These are phyloP conservation scores for Semotilus atromaculatus DNA, from an alignment of 2,797 vertebrate genomes.

Conservation along the genomic window DNA sequence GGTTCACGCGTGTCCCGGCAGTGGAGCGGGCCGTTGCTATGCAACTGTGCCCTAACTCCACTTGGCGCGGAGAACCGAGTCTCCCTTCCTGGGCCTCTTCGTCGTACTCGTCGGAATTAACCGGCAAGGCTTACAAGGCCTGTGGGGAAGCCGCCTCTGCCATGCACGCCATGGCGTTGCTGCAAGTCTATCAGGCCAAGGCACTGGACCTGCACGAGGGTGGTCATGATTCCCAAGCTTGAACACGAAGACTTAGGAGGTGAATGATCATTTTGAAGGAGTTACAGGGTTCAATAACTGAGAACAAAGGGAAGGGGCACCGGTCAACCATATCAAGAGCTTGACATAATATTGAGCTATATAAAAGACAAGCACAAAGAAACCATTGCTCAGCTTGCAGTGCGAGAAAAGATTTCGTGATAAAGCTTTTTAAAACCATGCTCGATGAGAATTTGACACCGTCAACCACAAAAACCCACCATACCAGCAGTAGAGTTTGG, in stretches of 20 bases:
- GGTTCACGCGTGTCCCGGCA: no score
- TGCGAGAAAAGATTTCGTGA: background rate
- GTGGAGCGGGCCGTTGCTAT: no score
- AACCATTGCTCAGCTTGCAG: conserved; percentile 3
- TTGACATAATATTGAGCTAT: conserved; percentile 1
- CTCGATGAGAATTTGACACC: background rate
- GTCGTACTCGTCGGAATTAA: no score
- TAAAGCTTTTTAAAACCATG: background rate
- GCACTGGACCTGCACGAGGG: no score
- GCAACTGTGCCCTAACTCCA: no score
- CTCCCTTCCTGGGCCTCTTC: no score
- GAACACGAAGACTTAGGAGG: conserved; percentile 5
- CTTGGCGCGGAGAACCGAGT: no score
- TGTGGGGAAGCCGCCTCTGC: no score
- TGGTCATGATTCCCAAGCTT: no score
- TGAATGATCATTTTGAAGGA: conserved; percentile 15
- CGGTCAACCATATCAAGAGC: conserved; percentile 5
- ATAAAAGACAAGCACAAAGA: conserved; percentile 5
- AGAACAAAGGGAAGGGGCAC: background rate
- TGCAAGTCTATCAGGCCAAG: no score
- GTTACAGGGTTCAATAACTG: conserved; percentile 24
- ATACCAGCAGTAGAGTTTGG: background rate
- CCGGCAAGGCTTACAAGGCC: no score
- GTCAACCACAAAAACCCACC: background rate
- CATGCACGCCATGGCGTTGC: no score